Conservation (phyloP, 2,888 invertebrate species). For the Cheilosia impressa region DNA sequence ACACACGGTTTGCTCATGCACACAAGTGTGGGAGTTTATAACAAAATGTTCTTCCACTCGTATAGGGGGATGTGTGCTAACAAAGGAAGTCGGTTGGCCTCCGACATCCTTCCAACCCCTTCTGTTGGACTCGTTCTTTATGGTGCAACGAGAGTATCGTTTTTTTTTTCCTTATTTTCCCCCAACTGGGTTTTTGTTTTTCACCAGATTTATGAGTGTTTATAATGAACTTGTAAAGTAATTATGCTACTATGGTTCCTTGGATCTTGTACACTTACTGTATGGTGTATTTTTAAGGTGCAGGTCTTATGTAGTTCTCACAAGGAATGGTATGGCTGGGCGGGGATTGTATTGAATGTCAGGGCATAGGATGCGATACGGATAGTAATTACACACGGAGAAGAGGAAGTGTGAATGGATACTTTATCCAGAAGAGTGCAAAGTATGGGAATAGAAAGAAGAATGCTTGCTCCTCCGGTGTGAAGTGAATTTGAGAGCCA, state of each 20-base stretch:
- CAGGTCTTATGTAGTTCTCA: slow-evolving; percentile 43
- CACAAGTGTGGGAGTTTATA: slow-evolving; percentile 63
- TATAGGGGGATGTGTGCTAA: slow-evolving; percentile 37
- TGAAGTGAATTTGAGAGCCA: slow-evolving; percentile 63
- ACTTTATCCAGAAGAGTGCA: slow-evolving; percentile 43
- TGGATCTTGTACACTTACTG: slow-evolving; percentile 51
- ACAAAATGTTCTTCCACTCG: slow-evolving; percentile 47
- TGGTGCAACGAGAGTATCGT: slow-evolving; percentile 35
- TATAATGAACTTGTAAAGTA: slow-evolving; percentile 84
- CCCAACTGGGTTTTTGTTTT: slow-evolving; percentile 62
- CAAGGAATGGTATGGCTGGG: slow-evolving; percentile 21
- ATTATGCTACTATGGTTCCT: slow-evolving; percentile 80
- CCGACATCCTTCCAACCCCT: slow-evolving; percentile 61
- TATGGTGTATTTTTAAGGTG: slow-evolving; percentile 58
- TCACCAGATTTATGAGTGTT: slow-evolving; percentile 83
- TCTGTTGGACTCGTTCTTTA: slow-evolving; percentile 51
- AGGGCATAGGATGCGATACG: slow-evolving; percentile 67
- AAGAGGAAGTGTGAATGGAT: slow-evolving; percentile 43
- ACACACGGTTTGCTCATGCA: slow-evolving; percentile 58
- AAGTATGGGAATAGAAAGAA: slow-evolving; percentile 43
- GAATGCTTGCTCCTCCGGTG: slow-evolving; percentile 26
- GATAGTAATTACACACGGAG: slow-evolving; percentile 83
- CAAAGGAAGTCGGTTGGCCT: slow-evolving; percentile 64
- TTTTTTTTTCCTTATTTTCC: slow-evolving; percentile 12
- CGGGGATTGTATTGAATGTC: slow-evolving; percentile 71